A percentile compares a stretch with the other conserved stretches of the same genome.
Evolutionary conservation across 1,140 invertebrate species (phyloP).

Genomic region (Spodoptera frugiperda): DNA sequence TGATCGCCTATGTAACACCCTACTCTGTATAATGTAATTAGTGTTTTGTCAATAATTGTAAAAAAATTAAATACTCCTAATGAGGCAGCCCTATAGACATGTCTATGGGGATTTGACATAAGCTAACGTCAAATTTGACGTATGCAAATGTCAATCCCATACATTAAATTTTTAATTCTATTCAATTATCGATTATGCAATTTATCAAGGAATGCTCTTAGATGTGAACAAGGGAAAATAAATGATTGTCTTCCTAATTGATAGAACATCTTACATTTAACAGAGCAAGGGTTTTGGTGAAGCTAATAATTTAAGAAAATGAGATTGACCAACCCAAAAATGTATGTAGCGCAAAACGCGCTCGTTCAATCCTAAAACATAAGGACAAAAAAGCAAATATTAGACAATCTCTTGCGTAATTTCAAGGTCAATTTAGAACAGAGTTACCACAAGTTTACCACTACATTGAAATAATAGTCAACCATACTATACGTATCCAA

Average conservation of each 20-base stretch:
- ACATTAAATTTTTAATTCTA: too few relatives aligned
- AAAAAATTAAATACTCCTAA: too few relatives aligned
- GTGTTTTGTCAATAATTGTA: not conserved
- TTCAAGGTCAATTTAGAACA: slow-evolving; percentile 5
- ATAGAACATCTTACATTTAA: slow-evolving; percentile 1
- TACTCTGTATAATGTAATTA: not conserved
- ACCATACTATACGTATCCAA: slow-evolving; percentile 15
- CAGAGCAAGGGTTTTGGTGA: slow-evolving; percentile 30
- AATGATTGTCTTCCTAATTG: not conserved
- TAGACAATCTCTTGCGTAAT: not conserved
- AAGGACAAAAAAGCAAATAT: not conserved
- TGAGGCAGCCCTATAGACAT: too few relatives aligned
- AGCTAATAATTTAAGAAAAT: slow-evolving; percentile 34
- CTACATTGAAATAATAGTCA: slow-evolving; percentile 29
- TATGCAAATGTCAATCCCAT: too few relatives aligned
- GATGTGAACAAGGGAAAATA: too few relatives aligned
- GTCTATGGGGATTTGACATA: too few relatives aligned
- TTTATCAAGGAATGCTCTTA: too few relatives aligned
- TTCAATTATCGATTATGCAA: too few relatives aligned
- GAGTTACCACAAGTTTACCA: slow-evolving; percentile 38
- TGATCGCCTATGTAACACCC: slow-evolving; percentile 50
- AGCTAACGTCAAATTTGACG: too few relatives aligned
- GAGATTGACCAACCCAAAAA: slow-evolving; percentile 22
- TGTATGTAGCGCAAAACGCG: not conserved
- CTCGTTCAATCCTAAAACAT: not conserved